Evolutionary conservation across 2,797 vertebrate species (phyloP).

Genomic region (Rhinichthys osculus): DNA sequence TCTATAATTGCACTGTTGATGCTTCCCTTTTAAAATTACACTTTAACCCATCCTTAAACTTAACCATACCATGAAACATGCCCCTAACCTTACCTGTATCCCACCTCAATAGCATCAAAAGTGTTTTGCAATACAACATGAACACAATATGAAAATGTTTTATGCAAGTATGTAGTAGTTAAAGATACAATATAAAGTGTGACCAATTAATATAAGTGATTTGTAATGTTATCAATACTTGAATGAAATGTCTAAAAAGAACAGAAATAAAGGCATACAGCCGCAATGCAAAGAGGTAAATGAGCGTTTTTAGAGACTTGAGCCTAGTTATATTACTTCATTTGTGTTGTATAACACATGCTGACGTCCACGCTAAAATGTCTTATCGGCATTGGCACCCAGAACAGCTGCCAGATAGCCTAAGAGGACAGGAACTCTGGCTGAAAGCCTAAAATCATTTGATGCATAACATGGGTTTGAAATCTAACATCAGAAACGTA

Average conservation of each 20-base stretch:
- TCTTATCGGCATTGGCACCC: neutral
- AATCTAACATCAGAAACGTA: conserved; percentile 3
- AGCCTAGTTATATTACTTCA: neutral
- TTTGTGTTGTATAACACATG: neutral
- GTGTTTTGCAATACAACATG: neutral
- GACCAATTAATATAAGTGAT: neutral
- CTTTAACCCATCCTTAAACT: neutral
- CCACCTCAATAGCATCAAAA: neutral
- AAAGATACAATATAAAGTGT: neutral
- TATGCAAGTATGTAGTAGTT: neutral
- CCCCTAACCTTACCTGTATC: neutral
- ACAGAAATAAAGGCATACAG: neutral
- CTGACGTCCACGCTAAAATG: neutral
- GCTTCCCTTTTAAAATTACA: neutral
- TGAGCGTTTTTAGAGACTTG: neutral
- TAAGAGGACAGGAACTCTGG: conserved; percentile 23
- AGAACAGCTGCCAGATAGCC: conserved; percentile 1
- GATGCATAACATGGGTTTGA: neutral
- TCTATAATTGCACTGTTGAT: neutral
- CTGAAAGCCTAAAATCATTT: conserved; percentile 27
- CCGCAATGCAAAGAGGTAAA: neutral
- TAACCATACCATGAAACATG: neutral
- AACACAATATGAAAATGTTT: neutral
- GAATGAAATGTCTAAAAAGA: neutral
- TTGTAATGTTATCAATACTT: neutral